Evolutionary conservation across 1,140 invertebrate genomes (phyloP).

Genomic region (Neocloeon triangulifer): DNA sequence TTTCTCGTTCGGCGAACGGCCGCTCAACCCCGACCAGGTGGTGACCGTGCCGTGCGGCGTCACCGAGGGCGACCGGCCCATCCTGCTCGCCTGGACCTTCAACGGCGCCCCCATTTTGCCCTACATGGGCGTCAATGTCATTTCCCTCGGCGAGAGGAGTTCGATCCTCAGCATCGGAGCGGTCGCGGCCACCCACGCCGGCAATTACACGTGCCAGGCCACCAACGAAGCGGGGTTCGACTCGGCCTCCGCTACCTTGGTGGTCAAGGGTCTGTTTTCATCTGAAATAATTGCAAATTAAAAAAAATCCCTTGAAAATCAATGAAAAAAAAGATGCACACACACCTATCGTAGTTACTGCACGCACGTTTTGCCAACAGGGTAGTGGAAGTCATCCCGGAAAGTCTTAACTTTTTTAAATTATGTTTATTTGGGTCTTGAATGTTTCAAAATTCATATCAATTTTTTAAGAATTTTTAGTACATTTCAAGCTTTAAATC

Average conservation of each 20-base stretch:
- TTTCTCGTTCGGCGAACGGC: constrained; percentile 29
- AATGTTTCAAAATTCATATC: too few relatives aligned
- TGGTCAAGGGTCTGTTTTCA: constrained; percentile 13
- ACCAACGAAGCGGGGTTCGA: constrained; percentile 41
- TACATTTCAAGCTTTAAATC: too few relatives aligned
- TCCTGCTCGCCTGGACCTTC: constrained; percentile 32
- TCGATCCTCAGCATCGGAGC: constrained; percentile 11
- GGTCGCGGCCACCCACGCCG: constrained; percentile 33
- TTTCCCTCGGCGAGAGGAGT: constrained; percentile 10
- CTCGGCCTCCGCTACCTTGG: constrained; percentile 16
- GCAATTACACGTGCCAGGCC: constrained; percentile 60
- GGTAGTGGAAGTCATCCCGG: not conserved
- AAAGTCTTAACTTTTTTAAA: constrained; percentile 3
- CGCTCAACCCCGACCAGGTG: constrained; percentile 24
- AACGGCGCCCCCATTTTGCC: constrained; percentile 32
- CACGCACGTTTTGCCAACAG: not conserved
- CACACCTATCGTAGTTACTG: not conserved
- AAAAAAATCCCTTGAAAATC: not conserved
- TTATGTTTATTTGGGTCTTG: too few relatives aligned
- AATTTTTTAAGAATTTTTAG: too few relatives aligned
- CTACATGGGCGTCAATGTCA: constrained; percentile 15
- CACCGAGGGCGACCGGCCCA: constrained; percentile 26
- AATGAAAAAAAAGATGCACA: not conserved
- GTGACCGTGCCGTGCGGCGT: constrained; percentile 24
- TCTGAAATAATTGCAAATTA: too few relatives aligned